Conservation (phyloP, 2,888 invertebrate genomes). For the Neoscelio sp. region DNA sequence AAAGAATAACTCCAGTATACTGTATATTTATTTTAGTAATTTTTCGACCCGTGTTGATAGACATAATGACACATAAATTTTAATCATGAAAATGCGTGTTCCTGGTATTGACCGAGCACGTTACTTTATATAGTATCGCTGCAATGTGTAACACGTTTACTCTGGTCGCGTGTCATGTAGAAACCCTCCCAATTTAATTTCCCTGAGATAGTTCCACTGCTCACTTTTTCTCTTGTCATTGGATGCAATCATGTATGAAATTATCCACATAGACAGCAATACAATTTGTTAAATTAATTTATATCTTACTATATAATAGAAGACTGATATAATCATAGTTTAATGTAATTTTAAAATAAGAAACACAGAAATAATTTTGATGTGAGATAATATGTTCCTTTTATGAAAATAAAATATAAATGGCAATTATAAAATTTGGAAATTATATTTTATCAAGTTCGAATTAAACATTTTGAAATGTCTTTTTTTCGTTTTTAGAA, state of each 20-base stretch:
- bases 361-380: too few relatives aligned
- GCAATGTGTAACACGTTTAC: conserved; percentile 72
- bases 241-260: conserved; percentile 42
- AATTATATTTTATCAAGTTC: too few relatives aligned
- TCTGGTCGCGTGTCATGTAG: conserved; percentile 79
- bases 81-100: conserved; percentile 80
- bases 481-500: too few relatives aligned
- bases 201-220: conserved; percentile 63
- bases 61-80: conserved; percentile 77
- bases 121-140: conserved; percentile 73
- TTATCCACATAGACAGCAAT: conserved; percentile 27
- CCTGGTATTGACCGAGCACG: conserved; percentile 72
- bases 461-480: too few relatives aligned
- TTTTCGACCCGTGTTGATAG: conserved; percentile 63
- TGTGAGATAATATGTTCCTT: too few relatives aligned
- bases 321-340: too few relatives aligned
- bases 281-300: conserved; percentile 7
- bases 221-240: conserved; percentile 50
- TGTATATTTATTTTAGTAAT: conserved; percentile 39
- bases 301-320: not conserved
- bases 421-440: not conserved
- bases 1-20: conserved; percentile 3
- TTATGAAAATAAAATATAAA: too few relatives aligned
- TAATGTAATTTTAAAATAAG: too few relatives aligned
- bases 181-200: conserved; percentile 73